These are phyloP conservation scores for Micrastur ruficollis DNA, from an alignment of 2,797 vertebrate genomes.

Conservation along the genomic window DNA sequence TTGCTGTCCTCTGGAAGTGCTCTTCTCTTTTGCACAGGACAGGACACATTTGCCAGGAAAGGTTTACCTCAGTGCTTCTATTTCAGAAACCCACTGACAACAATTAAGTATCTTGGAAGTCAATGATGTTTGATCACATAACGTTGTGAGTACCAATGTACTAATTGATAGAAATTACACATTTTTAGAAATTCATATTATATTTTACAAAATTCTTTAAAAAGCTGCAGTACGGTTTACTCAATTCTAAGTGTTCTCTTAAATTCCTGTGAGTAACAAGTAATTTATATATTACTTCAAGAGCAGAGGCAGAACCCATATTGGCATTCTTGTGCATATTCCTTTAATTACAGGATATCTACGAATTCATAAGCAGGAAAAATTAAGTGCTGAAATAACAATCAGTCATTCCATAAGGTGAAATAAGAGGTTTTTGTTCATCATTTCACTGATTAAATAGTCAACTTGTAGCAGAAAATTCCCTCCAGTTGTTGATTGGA, in stretches of 20 bases:
- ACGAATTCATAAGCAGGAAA: neutral
- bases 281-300: neutral
- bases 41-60: neutral
- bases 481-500: neutral
- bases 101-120: neutral
- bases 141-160: neutral
- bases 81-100: neutral
- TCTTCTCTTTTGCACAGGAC: neutral
- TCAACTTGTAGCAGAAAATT: neutral
- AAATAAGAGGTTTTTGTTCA: neutral
- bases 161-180: neutral
- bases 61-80: neutral
- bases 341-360: neutral
- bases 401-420: neutral
- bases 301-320: neutral
- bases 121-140: neutral
- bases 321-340: neutral
- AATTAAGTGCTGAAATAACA: neutral
- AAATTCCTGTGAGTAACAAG: neutral
- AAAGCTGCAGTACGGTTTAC: neutral
- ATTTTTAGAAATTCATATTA: neutral
- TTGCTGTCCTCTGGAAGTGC: neutral
- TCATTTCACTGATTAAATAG: neutral
- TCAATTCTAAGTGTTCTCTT: neutral
- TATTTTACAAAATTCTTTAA: neutral